Conservation (phyloP, 2,888 invertebrate genomes). For the Xanthia togata region DNA sequence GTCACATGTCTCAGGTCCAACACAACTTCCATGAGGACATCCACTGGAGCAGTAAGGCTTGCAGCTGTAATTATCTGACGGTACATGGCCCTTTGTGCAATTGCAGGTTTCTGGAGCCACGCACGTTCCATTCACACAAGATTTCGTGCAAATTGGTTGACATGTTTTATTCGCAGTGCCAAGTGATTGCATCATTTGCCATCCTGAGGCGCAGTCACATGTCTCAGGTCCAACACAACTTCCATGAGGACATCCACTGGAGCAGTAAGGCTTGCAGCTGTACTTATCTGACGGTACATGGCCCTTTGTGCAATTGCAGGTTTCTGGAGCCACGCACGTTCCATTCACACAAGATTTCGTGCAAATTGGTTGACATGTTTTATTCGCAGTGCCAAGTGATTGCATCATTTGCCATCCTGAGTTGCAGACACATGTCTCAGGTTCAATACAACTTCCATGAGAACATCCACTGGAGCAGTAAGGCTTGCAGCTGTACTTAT, state of each 20-base stretch:
- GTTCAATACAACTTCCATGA: slow-evolving; percentile 34
- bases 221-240: slow-evolving; percentile 41
- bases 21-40: slow-evolving; percentile 41
- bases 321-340: slow-evolving; percentile 35
- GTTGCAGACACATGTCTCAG: slow-evolving; percentile 35
- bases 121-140: slow-evolving; percentile 37
- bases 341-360: slow-evolving; percentile 26
- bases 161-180: no score
- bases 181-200: not conserved
- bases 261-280: slow-evolving; percentile 29
- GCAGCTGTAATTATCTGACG: no score
- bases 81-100: no score
- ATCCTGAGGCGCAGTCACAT: slow-evolving; percentile 45
- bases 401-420: not conserved
- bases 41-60: slow-evolving; percentile 31
- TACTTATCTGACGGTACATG: not conserved
- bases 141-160: slow-evolving; percentile 37
- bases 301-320: slow-evolving; percentile 29
- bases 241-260: slow-evolving; percentile 37
- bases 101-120: slow-evolving; percentile 28
- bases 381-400: not conserved
- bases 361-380: slow-evolving; percentile 48
- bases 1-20: slow-evolving; percentile 40
- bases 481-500: slow-evolving; percentile 16
- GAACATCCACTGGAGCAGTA: slow-evolving; percentile 24